Percentiles rank a stretch among this genome's conserved stretches.
phyloP scores from a whole-genome alignment of 1,140 invertebrate genomes.

The Drosophila persimilis region DNA sequence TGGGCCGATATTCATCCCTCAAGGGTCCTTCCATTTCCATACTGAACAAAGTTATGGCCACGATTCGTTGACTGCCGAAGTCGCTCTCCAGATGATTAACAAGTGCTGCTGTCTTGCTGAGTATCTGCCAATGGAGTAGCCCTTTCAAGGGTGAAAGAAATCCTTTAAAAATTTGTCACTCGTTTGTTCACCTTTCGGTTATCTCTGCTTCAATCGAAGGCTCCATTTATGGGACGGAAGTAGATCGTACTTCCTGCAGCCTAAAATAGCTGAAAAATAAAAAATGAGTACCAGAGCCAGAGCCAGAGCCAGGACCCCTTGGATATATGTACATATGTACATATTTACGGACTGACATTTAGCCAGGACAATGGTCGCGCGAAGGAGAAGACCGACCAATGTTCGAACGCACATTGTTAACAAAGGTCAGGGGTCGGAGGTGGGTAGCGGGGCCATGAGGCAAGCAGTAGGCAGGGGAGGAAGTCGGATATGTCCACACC shows the following conservation, averaged over 20 bases:
- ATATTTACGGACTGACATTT: background rate
- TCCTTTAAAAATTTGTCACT: slow-evolving; percentile 40
- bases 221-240: slow-evolving; percentile 50
- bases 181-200: slow-evolving; percentile 41
- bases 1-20: background rate
- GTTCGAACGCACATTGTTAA: slow-evolving; percentile 72
- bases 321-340: background rate
- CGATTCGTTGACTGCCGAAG: no score
- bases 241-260: slow-evolving; percentile 59
- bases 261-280: slow-evolving; percentile 66
- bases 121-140: no score
- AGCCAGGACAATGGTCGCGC: slow-evolving; percentile 23
- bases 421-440: slow-evolving; percentile 40
- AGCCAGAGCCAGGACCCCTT: background rate
- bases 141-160: background rate
- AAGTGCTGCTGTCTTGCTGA: slow-evolving; percentile 6
- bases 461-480: slow-evolving; percentile 8
- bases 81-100: no score
- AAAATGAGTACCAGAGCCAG: background rate
- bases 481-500: slow-evolving; percentile 69
- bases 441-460: background rate
- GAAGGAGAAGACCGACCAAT: slow-evolving; percentile 41
- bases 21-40: no score
- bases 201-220: slow-evolving; percentile 35
- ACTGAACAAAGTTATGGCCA: no score